These are phyloP conservation scores for Nannoperca australis DNA, from an alignment of 2,797 vertebrate genomes.

Conservation along the genomic window DNA sequence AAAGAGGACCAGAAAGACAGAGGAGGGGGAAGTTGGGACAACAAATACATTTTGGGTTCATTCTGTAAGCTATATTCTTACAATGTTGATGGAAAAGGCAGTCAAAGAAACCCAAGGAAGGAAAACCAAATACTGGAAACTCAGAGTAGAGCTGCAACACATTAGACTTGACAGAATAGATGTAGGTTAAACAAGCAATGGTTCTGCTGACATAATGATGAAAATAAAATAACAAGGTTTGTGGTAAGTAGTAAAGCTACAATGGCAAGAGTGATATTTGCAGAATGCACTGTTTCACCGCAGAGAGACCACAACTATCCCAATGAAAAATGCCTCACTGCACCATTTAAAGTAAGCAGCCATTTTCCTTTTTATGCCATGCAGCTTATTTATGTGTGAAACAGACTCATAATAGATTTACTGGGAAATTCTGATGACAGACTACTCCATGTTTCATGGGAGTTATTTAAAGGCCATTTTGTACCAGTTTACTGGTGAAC, in stretches of 20 bases:
- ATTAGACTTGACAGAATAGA: slow-evolving; percentile 40
- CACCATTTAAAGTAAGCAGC: slow-evolving; percentile 43
- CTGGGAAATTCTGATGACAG: slow-evolving; percentile 37
- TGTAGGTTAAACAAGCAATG: slow-evolving; percentile 48
- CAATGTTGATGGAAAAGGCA: slow-evolving; percentile 2
- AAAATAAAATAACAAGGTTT: slow-evolving; percentile 65
- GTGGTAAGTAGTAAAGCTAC: slow-evolving; percentile 54
- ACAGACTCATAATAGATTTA: slow-evolving; percentile 37
- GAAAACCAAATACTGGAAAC: slow-evolving; percentile 22
- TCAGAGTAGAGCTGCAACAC: slow-evolving; percentile 10
- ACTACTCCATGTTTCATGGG: slow-evolving; percentile 8
- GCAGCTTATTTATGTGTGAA: slow-evolving; percentile 20
- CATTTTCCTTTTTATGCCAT: slow-evolving; percentile 29
- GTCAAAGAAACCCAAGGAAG: background rate
- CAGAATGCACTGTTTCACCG: slow-evolving; percentile 63
- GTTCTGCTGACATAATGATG: slow-evolving; percentile 56
- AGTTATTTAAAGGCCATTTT: slow-evolving; percentile 3
- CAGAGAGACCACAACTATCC: slow-evolving; percentile 56
- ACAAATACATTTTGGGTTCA: slow-evolving; percentile 15
- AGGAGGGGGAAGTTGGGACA: slow-evolving; percentile 3
- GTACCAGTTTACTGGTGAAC: background rate
- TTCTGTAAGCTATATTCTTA: slow-evolving; percentile 5
- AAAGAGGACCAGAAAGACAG: slow-evolving; percentile 6
- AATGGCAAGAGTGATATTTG: slow-evolving; percentile 59
- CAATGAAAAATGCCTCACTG: slow-evolving; percentile 46